A percentile compares a stretch with the other conserved stretches of the same genome.
phyloP scores from a whole-genome alignment of 2,888 invertebrate genomes.

The Cephus runcator region DNA sequence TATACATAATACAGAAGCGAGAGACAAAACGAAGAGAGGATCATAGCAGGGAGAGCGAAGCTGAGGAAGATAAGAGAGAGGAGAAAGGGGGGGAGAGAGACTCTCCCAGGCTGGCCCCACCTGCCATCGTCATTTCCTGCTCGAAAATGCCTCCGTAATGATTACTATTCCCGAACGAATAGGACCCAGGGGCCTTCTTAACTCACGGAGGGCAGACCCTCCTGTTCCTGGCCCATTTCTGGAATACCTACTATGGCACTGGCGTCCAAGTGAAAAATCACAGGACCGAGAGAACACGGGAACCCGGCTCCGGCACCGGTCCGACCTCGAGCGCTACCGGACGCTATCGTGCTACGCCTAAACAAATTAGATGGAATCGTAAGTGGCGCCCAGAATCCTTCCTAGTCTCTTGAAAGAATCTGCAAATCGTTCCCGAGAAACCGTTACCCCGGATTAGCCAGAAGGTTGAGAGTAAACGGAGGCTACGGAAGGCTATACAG shows the following conservation, averaged over 20 bases:
- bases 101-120: constrained; percentile 23
- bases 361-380: background rate
- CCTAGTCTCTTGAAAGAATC: background rate
- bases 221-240: background rate
- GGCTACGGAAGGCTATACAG: background rate
- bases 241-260: background rate
- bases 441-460: background rate
- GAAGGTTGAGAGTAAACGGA: background rate
- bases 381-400: background rate
- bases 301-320: background rate
- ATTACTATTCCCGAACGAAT: constrained; percentile 44
- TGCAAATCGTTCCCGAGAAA: background rate
- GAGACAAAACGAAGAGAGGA: background rate
- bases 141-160: constrained; percentile 42
- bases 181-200: constrained; percentile 17
- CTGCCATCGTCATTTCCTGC: constrained; percentile 46
- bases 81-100: background rate
- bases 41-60: background rate
- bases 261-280: background rate
- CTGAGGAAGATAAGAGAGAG: background rate
- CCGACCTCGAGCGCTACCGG: background rate
- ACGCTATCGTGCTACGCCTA: background rate
- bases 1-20: background rate
- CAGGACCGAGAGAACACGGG: background rate
- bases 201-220: background rate